Evolutionary conservation across 2,797 vertebrate genomes (phyloP).

Genomic region (Platalea minor): DNA sequence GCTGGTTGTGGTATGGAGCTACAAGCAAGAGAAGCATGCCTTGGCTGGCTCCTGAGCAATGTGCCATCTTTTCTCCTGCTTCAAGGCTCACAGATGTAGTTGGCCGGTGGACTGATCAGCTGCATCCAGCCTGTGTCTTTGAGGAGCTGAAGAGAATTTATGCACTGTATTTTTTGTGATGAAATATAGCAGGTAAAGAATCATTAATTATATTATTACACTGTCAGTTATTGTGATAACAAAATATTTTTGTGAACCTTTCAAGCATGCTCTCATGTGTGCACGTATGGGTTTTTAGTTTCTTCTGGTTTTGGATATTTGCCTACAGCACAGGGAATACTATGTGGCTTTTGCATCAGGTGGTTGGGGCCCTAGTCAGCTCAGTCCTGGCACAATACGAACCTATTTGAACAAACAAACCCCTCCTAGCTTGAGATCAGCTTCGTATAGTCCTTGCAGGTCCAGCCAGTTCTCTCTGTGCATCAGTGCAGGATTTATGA

Average conservation of each 20-base stretch:
- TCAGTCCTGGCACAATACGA: not conserved
- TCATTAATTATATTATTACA: not conserved
- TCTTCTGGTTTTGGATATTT: not conserved
- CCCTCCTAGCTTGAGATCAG: not conserved
- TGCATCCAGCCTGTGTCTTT: not conserved
- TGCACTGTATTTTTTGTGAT: not conserved
- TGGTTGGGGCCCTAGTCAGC: not conserved
- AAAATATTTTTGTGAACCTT: not conserved
- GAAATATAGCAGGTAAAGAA: not conserved
- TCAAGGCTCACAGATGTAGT: not conserved
- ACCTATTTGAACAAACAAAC: not conserved
- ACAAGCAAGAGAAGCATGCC: rapidly evolving
- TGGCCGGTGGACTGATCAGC: not conserved
- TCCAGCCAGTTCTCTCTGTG: not conserved
- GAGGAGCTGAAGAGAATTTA: not conserved
- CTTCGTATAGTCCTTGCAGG: not conserved
- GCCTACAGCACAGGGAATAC: not conserved
- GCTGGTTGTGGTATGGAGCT: not conserved
- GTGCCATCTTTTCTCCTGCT: not conserved
- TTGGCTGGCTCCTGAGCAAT: not conserved
- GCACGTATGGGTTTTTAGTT: not conserved
- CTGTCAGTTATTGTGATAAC: not conserved
- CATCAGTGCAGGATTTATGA: not conserved
- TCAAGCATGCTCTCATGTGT: not conserved
- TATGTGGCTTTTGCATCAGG: not conserved